phyloP scores from a whole-genome alignment of 2,113 vertebrate species.

The Mohoua ochrocephala region DNA sequence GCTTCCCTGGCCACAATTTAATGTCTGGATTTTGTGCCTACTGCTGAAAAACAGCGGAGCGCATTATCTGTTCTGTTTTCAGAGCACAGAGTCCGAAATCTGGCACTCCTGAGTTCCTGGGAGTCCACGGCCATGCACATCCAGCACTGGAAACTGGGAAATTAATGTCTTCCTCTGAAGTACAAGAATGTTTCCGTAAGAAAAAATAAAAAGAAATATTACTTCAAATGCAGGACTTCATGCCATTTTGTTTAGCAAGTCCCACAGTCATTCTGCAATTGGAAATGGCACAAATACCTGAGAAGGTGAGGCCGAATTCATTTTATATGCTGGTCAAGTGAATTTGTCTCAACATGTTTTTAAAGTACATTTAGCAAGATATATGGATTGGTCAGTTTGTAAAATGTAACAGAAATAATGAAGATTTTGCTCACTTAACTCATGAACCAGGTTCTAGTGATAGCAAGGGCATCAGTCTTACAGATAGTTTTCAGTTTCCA shows the following conservation, averaged over 20 bases:
- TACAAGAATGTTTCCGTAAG: neutral
- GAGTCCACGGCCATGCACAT: neutral
- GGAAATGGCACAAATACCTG: neutral
- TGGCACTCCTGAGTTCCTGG: neutral
- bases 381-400: too few relatives aligned
- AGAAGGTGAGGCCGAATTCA: neutral
- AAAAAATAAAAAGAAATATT: neutral
- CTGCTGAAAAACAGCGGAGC: neutral
- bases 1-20: neutral
- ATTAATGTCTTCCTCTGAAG: neutral
- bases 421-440: neutral
- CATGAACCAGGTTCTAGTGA: neutral
- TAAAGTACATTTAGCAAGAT: neutral
- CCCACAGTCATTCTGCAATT: neutral
- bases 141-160: neutral
- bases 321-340: neutral
- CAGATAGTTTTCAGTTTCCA: neutral
- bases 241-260: neutral
- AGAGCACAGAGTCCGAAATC: neutral
- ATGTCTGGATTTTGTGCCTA: neutral
- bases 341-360: neutral
- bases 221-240: neutral
- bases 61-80: neutral
- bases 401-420: neutral
- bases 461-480: neutral